These are phyloP conservation scores for Stegana nigrithorax DNA, from an alignment of 2,888 invertebrate genomes.

Conservation along the genomic window DNA sequence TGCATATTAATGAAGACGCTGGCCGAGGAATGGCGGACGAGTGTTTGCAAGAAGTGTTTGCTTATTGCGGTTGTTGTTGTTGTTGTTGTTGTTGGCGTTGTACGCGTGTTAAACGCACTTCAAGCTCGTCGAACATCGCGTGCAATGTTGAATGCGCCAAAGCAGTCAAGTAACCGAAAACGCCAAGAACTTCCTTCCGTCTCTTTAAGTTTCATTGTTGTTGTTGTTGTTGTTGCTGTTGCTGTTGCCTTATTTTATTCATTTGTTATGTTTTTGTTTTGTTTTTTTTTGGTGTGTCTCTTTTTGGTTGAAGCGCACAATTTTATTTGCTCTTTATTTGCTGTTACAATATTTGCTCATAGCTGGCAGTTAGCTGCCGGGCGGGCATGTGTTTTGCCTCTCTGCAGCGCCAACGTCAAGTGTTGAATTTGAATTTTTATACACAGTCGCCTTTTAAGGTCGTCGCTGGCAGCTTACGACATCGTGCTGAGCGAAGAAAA, in stretches of 20 bases:
- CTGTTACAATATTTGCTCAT: too few relatives aligned
- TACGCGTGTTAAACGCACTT: constrained; percentile 25
- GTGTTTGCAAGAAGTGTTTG: not conserved
- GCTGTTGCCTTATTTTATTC: too few relatives aligned
- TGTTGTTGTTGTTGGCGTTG: not conserved
- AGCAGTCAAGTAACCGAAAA: not conserved
- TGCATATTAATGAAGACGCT: constrained; percentile 53
- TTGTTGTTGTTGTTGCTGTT: too few relatives aligned
- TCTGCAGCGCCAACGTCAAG: not conserved
- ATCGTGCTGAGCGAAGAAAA: not conserved
- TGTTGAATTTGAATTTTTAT: not conserved
- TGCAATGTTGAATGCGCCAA: not conserved
- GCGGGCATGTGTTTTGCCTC: too few relatives aligned
- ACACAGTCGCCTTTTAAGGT: not conserved
- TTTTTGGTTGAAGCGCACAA: not conserved
- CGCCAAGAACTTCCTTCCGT: not conserved
- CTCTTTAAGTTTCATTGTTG: too few relatives aligned
- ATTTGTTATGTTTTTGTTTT: too few relatives aligned
- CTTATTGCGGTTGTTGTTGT: not conserved
- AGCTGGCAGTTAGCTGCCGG: too few relatives aligned
- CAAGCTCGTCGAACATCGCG: constrained; percentile 42
- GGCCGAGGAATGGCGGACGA: not conserved
- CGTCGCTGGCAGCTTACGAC: not conserved
- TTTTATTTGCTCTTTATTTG: not conserved
- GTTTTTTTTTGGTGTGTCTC: constrained; percentile 2